Evolutionary conservation across 2,888 invertebrate species (phyloP).

Genomic region (Willowsia nigromaculata): DNA sequence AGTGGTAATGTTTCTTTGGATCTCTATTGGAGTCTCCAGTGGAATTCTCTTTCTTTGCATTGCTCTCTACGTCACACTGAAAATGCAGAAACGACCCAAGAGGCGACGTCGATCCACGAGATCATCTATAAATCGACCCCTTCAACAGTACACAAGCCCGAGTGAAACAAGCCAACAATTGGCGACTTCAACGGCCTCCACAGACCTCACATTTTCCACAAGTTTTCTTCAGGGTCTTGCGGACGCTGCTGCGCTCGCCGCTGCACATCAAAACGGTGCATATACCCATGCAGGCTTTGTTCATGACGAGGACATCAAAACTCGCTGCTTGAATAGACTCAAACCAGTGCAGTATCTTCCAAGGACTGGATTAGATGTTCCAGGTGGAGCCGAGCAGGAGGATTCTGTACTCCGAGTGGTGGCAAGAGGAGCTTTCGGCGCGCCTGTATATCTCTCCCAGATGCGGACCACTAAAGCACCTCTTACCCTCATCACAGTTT

Average conservation of each 20-base stretch:
- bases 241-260: constrained; percentile 55
- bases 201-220: constrained; percentile 65
- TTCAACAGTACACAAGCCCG: constrained; percentile 67
- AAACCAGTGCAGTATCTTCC: constrained; percentile 88
- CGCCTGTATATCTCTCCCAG: constrained; percentile 71
- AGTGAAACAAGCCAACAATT: constrained; percentile 67
- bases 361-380: constrained; percentile 86
- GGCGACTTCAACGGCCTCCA: constrained; percentile 49
- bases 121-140: constrained; percentile 49
- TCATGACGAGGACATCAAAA: constrained; percentile 87
- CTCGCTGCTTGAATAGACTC: constrained; percentile 74
- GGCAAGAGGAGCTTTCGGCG: constrained; percentile 83
- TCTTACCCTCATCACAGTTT: constrained; percentile 67
- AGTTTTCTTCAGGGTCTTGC: constrained; percentile 64
- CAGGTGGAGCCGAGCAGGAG: constrained; percentile 40
- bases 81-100: constrained; percentile 79
- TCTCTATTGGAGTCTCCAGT: constrained; percentile 87
- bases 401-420: constrained; percentile 84
- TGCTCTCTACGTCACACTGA: constrained; percentile 84
- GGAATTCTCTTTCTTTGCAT: constrained; percentile 85
- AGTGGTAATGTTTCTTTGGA: constrained; percentile 81
- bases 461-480: constrained; percentile 70
- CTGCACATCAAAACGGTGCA: constrained; percentile 82
- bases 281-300: constrained; percentile 76
- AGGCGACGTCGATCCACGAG: constrained; percentile 80